These are phyloP conservation scores for Caenorhabditis doughertyi DNA, from an alignment of 2,888 invertebrate species.

Conservation along the genomic window DNA sequence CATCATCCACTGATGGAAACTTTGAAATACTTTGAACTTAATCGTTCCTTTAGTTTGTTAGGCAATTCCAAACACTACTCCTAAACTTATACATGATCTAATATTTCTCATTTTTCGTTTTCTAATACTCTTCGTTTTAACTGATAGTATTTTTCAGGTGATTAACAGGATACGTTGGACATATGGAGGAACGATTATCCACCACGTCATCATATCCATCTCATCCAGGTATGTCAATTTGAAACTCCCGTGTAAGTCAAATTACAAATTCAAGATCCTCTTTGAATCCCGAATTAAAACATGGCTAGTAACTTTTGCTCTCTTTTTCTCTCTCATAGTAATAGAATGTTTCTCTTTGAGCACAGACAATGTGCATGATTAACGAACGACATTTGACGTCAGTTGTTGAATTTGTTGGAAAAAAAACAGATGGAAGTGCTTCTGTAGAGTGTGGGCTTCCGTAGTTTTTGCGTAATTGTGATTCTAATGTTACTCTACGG, in stretches of 20 bases:
- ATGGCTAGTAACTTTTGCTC: neutral
- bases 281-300: neutral
- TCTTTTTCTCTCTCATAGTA: too few relatives aligned
- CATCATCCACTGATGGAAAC: neutral
- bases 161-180: constrained; percentile 19
- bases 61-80: neutral
- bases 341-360: neutral
- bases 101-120: too few relatives aligned
- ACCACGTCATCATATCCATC: constrained; percentile 44
- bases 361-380: constrained; percentile 33
- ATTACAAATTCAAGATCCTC: too few relatives aligned
- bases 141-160: constrained; percentile 19
- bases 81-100: too few relatives aligned
- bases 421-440: neutral
- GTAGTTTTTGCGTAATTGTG: too few relatives aligned
- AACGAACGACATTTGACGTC: constrained; percentile 21
- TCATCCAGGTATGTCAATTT: constrained; percentile 41
- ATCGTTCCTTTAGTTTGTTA: too few relatives aligned
- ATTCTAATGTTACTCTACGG: too few relatives aligned
- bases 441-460: neutral
- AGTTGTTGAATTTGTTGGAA: neutral
- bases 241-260: too few relatives aligned
- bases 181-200: constrained; percentile 62
- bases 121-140: neutral
- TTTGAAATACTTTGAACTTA: too few relatives aligned